Evolutionary conservation across 2,113 vertebrate species (phyloP).

Genomic region (Helogale parvula): DNA sequence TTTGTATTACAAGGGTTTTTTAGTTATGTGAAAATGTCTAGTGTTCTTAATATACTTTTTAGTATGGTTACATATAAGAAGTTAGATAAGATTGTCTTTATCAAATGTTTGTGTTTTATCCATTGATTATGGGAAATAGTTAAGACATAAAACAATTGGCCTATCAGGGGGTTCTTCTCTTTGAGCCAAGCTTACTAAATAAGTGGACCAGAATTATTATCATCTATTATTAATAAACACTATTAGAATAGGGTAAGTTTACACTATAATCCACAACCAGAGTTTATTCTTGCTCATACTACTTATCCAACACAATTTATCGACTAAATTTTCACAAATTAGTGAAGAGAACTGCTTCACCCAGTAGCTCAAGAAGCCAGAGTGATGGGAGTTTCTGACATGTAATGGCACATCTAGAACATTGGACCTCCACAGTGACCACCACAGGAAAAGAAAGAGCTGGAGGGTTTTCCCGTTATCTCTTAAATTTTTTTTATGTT

Average conservation of each 20-base stretch:
- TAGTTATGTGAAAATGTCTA: neutral
- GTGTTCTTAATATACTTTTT: conserved; percentile 31
- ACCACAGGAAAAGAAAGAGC: neutral
- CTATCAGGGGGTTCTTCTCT: neutral
- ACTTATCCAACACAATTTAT: neutral
- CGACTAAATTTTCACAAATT: too few species aligned
- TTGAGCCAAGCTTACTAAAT: neutral
- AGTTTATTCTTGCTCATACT: neutral
- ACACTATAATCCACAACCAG: neutral
- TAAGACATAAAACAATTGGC: neutral
- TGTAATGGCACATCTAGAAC: neutral
- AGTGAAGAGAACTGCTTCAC: neutral
- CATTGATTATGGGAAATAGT: neutral
- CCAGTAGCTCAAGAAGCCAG: neutral
- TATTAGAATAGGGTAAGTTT: neutral
- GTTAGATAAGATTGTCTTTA: conserved; percentile 39
- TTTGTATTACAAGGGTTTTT: neutral
- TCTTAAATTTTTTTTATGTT: neutral
- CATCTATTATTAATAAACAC: neutral
- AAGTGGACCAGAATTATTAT: neutral
- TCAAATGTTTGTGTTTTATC: conserved; percentile 20
- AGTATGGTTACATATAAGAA: neutral
- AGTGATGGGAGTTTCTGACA: neutral
- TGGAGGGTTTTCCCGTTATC: neutral
- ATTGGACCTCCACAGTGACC: neutral